Evolutionary conservation across 2,888 invertebrate genomes (phyloP), one percentile per base, ranked within the genome.

Genomic region (Dynastes grantii): DNA sequence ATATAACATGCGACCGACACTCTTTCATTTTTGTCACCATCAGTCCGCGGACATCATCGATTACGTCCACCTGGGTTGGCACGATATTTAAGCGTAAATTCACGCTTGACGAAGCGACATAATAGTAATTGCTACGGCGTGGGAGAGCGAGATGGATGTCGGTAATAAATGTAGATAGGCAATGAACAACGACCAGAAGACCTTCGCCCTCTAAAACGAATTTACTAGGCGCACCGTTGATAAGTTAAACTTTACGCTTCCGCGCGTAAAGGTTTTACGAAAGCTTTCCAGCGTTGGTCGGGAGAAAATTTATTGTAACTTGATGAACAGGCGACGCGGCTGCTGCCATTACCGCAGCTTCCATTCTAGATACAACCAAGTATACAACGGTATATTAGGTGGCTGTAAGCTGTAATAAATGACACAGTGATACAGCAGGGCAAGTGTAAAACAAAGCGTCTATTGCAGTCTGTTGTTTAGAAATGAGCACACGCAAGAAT

Each of bases 71-170:
- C 65, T 45, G 45, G 40, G 40, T 22, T 45, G 45, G 40, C 45
- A 67, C 65, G 40, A 40, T 67, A 67, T 67, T 67, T 67, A 67
- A 67, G 65, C 40, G 45, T 67, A 40, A 67, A 45, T 45, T 67
- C 16, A 40, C 40, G 65, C 65, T 67, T 40, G 40, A 45, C 16
- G 45, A 16, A 37, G 65, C 45, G 40, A 45, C 65, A 40, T 22
- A 67, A 67, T 67, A 67, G 40, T 67, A 55, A 55, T 55, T 22
- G 55, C 55, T 4, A 16, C 22, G 55, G 16, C 22, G 22, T 6
- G 9, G 16, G 55, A 3, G 22, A 22, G 22, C 3, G 55, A 55
- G n/a, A 45, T 9, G 9, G 45, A 5, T 32, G 32, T 32, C 32
- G 45, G 45, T 8, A 45, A 45, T 45, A 45, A 45, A 45, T 8